Evolutionary conservation across 2,888 invertebrate species (phyloP).

Genomic region (Unio pictorum): DNA sequence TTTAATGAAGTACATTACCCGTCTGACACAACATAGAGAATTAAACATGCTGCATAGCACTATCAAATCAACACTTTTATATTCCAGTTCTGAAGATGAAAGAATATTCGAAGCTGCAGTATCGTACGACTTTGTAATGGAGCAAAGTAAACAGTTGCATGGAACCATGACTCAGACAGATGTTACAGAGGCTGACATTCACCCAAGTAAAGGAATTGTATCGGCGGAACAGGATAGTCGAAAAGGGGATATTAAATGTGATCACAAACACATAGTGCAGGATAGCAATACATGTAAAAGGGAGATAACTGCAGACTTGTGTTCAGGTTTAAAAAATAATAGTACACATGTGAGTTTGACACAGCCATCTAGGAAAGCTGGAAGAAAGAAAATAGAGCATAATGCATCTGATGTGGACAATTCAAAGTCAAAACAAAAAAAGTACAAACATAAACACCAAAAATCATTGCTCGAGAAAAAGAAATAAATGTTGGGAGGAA

Average conservation of each 20-base stretch:
- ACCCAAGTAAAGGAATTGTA: too few relatives aligned
- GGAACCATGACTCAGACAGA: neutral
- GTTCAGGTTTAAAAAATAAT: too few relatives aligned
- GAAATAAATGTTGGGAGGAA: conserved; percentile 14
- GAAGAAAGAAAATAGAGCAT: conserved; percentile 1
- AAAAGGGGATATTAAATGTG: too few relatives aligned
- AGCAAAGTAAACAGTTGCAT: conserved; percentile 28
- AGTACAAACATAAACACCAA: conserved; percentile 18
- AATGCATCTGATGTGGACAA: conserved; percentile 1
- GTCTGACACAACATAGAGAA: too few relatives aligned
- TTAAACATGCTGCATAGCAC: too few relatives aligned
- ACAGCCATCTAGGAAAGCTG: neutral
- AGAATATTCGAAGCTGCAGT: conserved; percentile 48
- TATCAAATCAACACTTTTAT: neutral
- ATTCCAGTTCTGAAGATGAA: conserved; percentile 52
- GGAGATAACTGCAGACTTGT: too few relatives aligned
- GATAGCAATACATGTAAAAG: too few relatives aligned
- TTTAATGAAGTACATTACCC: too few relatives aligned
- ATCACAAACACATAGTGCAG: too few relatives aligned
- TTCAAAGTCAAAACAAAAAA: conserved; percentile 6
- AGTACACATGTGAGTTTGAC: neutral
- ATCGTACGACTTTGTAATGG: conserved; percentile 47
- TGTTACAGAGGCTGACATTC: neutral
- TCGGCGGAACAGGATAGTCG: too few relatives aligned
- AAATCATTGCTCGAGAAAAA: neutral